Conservation (phyloP, 2,113 vertebrate genomes). For the Crotalus viridis region DNA sequence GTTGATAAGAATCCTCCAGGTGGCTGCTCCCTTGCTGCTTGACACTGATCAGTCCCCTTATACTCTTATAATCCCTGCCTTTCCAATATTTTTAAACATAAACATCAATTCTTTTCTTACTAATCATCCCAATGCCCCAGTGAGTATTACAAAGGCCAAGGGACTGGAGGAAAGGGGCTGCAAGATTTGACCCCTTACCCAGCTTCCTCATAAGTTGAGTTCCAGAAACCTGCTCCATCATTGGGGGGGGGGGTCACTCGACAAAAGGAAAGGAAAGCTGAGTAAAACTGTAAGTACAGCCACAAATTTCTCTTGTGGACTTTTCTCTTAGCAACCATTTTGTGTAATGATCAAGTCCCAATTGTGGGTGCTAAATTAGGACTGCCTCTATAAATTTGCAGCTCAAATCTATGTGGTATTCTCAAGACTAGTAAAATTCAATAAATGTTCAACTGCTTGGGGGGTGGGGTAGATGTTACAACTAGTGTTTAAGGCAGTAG, state of each 20-base stretch:
- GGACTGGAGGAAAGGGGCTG: background rate
- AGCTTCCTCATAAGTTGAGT: background rate
- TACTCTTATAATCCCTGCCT: background rate
- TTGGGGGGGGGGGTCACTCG: background rate
- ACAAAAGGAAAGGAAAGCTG: background rate
- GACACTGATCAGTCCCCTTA: background rate
- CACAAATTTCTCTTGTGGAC: background rate
- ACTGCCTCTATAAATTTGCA: background rate
- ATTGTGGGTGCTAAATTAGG: background rate
- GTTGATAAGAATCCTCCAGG: background rate
- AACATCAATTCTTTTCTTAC: background rate
- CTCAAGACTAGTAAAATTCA: background rate
- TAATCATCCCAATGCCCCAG: background rate
- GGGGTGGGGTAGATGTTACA: background rate
- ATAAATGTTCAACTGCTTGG: background rate
- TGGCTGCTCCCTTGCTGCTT: background rate
- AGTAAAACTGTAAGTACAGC: background rate
- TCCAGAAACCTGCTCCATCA: background rate
- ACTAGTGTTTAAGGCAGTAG: background rate
- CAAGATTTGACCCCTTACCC: background rate
- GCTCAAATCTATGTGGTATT: background rate
- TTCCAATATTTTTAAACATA: background rate
- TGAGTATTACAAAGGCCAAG: background rate
- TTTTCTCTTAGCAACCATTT: background rate
- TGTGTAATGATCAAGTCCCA: background rate